Evolutionary conservation across 2,113 vertebrate genomes (phyloP), one percentile per base, ranked within the genome.

Genomic region (Rhodinocichla rosea): DNA sequence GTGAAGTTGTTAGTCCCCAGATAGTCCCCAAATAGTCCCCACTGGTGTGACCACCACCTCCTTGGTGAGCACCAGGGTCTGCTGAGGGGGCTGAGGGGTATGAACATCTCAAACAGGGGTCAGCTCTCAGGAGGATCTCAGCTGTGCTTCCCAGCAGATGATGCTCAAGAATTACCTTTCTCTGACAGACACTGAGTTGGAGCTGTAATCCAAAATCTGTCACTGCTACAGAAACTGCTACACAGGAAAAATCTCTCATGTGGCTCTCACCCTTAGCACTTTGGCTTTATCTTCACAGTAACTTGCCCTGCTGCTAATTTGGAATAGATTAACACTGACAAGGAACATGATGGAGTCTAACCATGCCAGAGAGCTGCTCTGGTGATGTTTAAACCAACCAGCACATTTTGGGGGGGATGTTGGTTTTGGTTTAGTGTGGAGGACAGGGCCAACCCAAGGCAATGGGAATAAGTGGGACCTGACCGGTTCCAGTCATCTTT

Each of bases 271-370:
- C 91, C 83, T 82, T n/a, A 92, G 57, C 89, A 79, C 84, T 95
- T 83, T 24, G 45, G 49, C 83, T 94, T 92, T 76, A 56, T 69
- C 73, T 82, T 60, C 77, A 30, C 62, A 79, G 32, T 14, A 62
- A 73, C 50, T 82, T 89, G 57, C 70, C 77, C 65, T 78, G 50
- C 83, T 94, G 74, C 57, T 91, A 35, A 27, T 52, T 59, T 0
- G 71, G 87, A 92, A 89, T 49, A 92, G 64, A 94, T 94, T 56
- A 73, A 35, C 37, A 13, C 26, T 87, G 89, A 84, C 81, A 95
- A 91, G 75, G 62, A 70, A 10, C 37, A 30, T 45, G 91, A 91
- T 79, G 55, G 50, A 91, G 26, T 73, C 42, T 82, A 82, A 95
- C 56, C 40, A 17, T 6, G 53, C 49, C 81, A 85, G 87, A 73